phyloP scores from a whole-genome alignment of 2,113 vertebrate genomes.

The Camelus bactrianus region DNA sequence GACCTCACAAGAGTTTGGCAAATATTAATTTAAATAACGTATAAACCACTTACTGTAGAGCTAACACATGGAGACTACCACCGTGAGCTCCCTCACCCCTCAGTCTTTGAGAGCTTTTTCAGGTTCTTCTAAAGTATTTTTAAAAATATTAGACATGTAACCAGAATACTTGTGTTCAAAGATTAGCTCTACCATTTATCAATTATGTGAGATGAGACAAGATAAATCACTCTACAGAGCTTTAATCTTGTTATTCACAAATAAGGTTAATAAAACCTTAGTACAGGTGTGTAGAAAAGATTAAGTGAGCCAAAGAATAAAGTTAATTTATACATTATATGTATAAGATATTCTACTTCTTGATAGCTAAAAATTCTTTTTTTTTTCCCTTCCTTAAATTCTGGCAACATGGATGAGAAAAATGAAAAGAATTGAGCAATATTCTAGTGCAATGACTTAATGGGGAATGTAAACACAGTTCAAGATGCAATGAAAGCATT shows the following conservation, averaged over 20 bases:
- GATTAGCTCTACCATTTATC: background rate
- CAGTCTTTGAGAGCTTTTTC: background rate
- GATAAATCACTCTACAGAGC: background rate
- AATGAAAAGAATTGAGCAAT: background rate
- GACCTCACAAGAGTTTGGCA: background rate
- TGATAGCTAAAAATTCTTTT: background rate
- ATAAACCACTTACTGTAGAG: background rate
- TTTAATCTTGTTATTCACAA: background rate
- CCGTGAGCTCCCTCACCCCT: background rate
- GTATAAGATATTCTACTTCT: background rate
- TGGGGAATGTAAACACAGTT: background rate
- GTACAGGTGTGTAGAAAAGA: background rate
- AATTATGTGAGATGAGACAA: background rate
- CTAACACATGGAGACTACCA: background rate
- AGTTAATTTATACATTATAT: background rate
- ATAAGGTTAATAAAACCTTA: background rate
- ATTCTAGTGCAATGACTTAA: background rate
- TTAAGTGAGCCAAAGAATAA: background rate
- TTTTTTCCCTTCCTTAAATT: background rate
- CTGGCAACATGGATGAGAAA: background rate
- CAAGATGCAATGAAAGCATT: conserved; percentile 13
- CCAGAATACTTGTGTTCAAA: background rate
- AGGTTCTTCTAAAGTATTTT: too few relatives aligned
- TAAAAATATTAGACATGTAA: background rate
- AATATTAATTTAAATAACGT: background rate